Percentiles rank a stretch among this genome's conserved stretches.
These are phyloP conservation scores for Heliocidaris tuberculata DNA, from an alignment of 35 echinoderm and acorn worm genomes.

Conservation along the genomic window DNA sequence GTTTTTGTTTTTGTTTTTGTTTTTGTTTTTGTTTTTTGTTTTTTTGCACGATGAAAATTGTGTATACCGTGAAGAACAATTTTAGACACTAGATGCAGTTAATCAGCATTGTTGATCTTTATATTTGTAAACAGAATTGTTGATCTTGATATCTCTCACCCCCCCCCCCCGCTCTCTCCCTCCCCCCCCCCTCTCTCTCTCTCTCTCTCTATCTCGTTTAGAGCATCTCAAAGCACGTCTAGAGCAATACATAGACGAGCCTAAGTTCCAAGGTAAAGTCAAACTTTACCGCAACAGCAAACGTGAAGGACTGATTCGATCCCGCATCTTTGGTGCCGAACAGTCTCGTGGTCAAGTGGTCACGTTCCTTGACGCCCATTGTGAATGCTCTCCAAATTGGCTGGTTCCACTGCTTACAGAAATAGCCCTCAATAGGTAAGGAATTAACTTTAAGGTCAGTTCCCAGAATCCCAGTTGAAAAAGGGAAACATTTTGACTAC, in stretches of 20 bases:
- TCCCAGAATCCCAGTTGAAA: background rate
- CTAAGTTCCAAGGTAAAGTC: slow-evolving; percentile 74
- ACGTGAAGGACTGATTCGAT: slow-evolving; percentile 77
- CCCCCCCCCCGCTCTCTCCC: background rate
- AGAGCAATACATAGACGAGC: slow-evolving; percentile 69
- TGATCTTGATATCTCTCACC: background rate
- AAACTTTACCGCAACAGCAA: slow-evolving; percentile 68
- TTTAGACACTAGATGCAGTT: no score
- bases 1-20: no score
- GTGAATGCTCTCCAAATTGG: slow-evolving; percentile 88
- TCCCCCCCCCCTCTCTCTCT: background rate
- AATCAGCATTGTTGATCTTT: no score
- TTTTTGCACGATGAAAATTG: no score
- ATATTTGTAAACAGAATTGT: no score
- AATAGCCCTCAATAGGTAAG: slow-evolving; percentile 84
- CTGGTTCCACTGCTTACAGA: slow-evolving; percentile 76
- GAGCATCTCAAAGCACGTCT: slow-evolving; percentile 63
- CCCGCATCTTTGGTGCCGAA: slow-evolving; percentile 73
- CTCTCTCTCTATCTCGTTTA: background rate
- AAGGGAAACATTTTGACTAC: background rate
- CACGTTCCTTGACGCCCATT: slow-evolving; percentile 89
- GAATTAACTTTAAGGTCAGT: background rate
- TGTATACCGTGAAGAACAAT: background rate
- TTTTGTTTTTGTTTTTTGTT: no score
- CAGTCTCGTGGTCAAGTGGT: slow-evolving; percentile 62